Base-by-base conservation (phyloP, 2,888 invertebrate species). In the Melanchra persicariae region DNA sequence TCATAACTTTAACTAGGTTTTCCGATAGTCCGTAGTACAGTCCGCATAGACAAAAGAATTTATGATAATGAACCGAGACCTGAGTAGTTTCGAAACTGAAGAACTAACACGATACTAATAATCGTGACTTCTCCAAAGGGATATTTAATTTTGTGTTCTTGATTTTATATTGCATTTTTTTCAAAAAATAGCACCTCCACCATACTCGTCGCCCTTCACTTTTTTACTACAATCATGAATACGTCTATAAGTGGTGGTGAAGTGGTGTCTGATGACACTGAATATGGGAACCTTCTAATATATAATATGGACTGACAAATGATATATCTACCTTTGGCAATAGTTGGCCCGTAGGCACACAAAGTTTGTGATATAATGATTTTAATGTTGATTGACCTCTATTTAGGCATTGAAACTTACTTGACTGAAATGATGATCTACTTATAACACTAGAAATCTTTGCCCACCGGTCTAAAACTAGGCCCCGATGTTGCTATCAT, bases 401-500 rank as follows among this genome's bases (percentile, higher is more conserved):
- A 57, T 77, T 72, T 57, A 6, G 15, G n/a, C 19, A 10, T 19
- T 7, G 24, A 34, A 49, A n/a, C 24, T 34, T 17, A 40, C 17
- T 30, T 37, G 61, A 69, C n/a, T 61, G 15, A 43, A 55, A 19
- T 34, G 1, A 43, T 57, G 34, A 57, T 72, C 45, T 40, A 45
- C 45, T 19, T 7, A 19, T 1, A 7, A 45, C 43, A 51, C 34
- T 70, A 70, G 45, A 58, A 57, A 8, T 15, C 4, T 10, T n/a
- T 5, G 40, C 34, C 24, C 17, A 37, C 19, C n/a, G 43, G 15
- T 55, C n/a, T 34, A 24, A 7, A 17, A 52, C n/a, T 34, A 24
- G 2, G 22, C 72, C 19, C 9, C 47, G 9, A 40, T 45, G 22
- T 52, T 52, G n/a, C 34, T n/a, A 78, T 61, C 37, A 79, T 79